Evolutionary conservation across 2,888 invertebrate species (phyloP).

Genomic region (Chrysopilus asiliformis): DNA sequence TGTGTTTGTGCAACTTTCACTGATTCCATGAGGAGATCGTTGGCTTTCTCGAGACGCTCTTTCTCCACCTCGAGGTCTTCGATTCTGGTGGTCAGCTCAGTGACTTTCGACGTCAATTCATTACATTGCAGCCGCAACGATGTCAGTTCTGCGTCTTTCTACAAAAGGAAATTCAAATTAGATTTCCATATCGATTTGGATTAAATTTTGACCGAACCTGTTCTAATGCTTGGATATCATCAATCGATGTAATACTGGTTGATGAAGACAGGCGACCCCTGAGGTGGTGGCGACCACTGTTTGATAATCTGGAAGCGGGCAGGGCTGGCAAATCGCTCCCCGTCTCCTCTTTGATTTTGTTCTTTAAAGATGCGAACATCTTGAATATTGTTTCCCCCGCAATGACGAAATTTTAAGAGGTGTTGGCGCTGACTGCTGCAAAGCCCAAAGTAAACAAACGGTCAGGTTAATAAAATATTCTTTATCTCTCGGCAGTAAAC

Average conservation of each 20-base stretch:
- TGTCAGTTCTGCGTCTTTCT: constrained; percentile 25
- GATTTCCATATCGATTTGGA: neutral
- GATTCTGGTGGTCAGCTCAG: constrained; percentile 23
- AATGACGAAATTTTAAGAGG: too few relatives aligned
- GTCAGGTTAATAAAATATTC: too few relatives aligned
- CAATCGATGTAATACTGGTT: constrained; percentile 30
- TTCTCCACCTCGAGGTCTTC: constrained; percentile 40
- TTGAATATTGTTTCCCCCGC: too few relatives aligned
- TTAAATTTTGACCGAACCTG: constrained; percentile 15
- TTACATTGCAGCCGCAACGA: constrained; percentile 28
- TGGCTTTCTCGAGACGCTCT: constrained; percentile 41
- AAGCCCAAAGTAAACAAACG: too few relatives aligned
- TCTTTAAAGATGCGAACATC: constrained; percentile 81
- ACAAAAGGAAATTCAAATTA: neutral
- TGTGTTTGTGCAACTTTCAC: constrained; percentile 51
- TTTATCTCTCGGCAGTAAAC: too few relatives aligned
- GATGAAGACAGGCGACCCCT: constrained; percentile 27
- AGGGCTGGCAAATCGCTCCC: constrained; percentile 56
- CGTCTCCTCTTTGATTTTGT: constrained; percentile 80
- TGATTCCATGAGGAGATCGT: constrained; percentile 42
- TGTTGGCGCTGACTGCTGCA: too few relatives aligned
- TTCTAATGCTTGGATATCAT: constrained; percentile 25
- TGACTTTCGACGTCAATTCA: constrained; percentile 25
- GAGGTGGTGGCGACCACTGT: constrained; percentile 6
- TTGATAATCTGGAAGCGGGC: constrained; percentile 2